phyloP scores from a whole-genome alignment of 2,113 vertebrate species.

The Casuarius casuarius region DNA sequence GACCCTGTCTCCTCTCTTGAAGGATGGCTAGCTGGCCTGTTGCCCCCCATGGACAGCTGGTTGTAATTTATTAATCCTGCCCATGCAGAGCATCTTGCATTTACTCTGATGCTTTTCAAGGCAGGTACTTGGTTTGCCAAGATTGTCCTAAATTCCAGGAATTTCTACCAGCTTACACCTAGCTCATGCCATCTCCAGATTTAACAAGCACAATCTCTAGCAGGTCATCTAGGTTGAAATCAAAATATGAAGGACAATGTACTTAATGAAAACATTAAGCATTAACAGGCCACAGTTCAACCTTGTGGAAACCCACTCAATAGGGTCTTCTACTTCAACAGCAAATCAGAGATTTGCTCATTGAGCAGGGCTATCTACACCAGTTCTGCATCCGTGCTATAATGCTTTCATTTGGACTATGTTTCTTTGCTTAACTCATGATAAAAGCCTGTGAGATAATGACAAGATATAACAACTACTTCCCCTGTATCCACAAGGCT shows the following conservation, averaged over 20 bases:
- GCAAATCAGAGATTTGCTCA: conserved; percentile 15
- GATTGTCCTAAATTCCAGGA: not conserved
- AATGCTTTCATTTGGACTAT: conserved; percentile 21
- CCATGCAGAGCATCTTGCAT: not conserved
- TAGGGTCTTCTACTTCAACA: not conserved
- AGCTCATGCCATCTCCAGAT: not conserved
- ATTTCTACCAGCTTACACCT: not conserved
- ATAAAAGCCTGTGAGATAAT: conserved; percentile 62
- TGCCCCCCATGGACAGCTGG: not conserved
- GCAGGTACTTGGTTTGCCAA: not conserved
- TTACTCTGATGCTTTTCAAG: not conserved
- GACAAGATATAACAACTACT: conserved; percentile 63
- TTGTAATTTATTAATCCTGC: not conserved
- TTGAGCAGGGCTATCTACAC: not conserved
- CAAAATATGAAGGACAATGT: not conserved
- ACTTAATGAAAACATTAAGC: conserved; percentile 1
- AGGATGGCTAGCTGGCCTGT: not conserved
- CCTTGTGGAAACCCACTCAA: not conserved
- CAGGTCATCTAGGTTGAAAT: not conserved
- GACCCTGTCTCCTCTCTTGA: not conserved
- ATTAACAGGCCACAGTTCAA: not conserved
- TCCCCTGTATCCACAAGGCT: conserved; percentile 44
- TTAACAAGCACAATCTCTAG: not conserved
- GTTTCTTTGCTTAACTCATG: conserved; percentile 36
- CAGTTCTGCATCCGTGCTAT: not conserved